Base-by-base conservation (phyloP, 2,888 invertebrate genomes). In the Sphecodes monilicornis region DNA sequence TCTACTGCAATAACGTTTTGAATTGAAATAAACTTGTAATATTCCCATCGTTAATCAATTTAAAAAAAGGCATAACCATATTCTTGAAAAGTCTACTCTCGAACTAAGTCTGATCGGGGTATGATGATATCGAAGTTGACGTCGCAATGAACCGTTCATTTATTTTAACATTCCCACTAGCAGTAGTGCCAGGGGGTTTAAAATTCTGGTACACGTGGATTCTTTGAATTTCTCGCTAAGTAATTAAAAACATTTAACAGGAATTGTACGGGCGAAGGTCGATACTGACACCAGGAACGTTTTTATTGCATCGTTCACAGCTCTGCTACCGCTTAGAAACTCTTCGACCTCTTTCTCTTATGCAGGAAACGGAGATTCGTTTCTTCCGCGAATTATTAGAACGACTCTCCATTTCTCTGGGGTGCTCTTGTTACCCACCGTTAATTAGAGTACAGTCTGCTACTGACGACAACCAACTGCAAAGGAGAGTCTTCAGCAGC, bases 381-480 rank as follows among this genome's bases (percentile, higher is more conserved):
- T 54, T 69, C 79, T 81, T 76, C 78, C 78, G 80, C 87, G 85
- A 91, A 89, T 92, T 92, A 92, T 92, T 91, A 92, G 90, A 91
- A 91, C 86, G 88, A 82, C 89, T 86, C 91, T 91, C 86, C 87
- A 86, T 91, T 90, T 88, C 90, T 89, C 90, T 88, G 86, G 86
- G 90, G 89, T 81, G 85, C 86, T 85, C 92, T 92, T 93, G 92
- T 90, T 90, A 90, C 87, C 83, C 85, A 76, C 91, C 90, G 92
- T 93, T 93, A 93, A 93, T 93, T 93, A 93, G 93, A 91, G 90
- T 92, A 92, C 91, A 92, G 91, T 92, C 93, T 93, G 91, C 86
- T 90, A 91, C 88, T 90, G 92, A 91, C 91, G 91, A 91, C 92
- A 91, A 85, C 87, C 87, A 88, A 91, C 92, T 91, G 92, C 87